Evolutionary conservation across 2,797 vertebrate genomes (phyloP).

Genomic region (Pseudomugil tenellus): DNA sequence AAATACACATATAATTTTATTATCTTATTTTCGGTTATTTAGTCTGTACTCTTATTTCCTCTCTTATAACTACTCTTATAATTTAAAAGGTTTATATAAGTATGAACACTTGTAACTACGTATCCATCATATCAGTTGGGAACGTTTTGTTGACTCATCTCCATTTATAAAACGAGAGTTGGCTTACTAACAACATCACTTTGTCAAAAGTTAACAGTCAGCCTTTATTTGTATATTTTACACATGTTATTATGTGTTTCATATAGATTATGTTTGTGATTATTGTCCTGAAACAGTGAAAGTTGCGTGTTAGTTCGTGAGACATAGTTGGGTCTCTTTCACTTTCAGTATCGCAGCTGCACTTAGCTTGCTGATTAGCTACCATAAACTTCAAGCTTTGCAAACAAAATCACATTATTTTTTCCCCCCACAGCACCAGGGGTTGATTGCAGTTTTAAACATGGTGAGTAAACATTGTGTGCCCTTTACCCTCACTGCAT

Average conservation of each 20-base stretch:
- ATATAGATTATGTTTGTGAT: not conserved
- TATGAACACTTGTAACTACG: too few species aligned
- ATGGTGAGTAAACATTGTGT: not conserved
- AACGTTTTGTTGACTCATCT: conserved; percentile 6
- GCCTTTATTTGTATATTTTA: too few species aligned
- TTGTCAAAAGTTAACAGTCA: not conserved
- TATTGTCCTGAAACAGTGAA: not conserved
- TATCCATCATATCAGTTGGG: not conserved
- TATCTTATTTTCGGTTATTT: not conserved
- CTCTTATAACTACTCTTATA: too few species aligned
- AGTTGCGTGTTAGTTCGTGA: not conserved
- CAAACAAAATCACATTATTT: not conserved
- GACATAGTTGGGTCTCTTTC: not conserved
- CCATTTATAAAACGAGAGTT: not conserved
- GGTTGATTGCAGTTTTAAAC: not conserved
- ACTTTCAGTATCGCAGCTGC: not conserved
- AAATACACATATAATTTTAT: not conserved
- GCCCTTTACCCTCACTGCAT: not conserved
- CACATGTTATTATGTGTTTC: too few species aligned
- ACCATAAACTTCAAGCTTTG: not conserved
- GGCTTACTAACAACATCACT: not conserved
- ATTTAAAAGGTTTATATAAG: not conserved
- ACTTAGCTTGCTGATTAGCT: not conserved
- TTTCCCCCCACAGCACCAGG: not conserved
- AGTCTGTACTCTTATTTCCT: not conserved